Evolutionary conservation across 53 echinoderm and acorn worm genomes (phyloP).

Genomic region (Antedon mediterranea): DNA sequence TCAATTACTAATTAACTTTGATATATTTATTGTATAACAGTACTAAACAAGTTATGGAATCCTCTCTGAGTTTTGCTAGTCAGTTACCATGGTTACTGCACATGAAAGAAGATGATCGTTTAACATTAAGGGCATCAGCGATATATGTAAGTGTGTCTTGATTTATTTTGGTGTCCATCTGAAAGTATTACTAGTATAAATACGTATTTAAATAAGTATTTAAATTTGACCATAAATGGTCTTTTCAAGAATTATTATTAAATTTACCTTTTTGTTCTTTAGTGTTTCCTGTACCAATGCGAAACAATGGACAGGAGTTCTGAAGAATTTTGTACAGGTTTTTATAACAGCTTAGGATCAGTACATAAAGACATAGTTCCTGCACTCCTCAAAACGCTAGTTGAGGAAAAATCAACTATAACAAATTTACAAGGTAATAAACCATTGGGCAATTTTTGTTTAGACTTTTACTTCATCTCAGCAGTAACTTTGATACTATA

Average conservation of each 20-base stretch:
- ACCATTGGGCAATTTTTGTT: too few species aligned
- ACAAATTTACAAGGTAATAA: slow-evolving; percentile 52
- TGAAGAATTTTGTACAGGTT: slow-evolving; percentile 56
- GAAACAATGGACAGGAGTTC: slow-evolving; percentile 67
- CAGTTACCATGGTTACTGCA: slow-evolving; percentile 81
- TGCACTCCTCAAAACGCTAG: slow-evolving; percentile 38
- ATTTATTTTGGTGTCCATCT: too few species aligned
- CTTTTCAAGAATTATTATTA: background rate
- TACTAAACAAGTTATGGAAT: slow-evolving; percentile 55
- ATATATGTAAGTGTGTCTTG: slow-evolving; percentile 92
- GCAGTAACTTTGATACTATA: too few species aligned
- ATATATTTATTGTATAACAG: slow-evolving; percentile 24
- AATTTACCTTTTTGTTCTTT: background rate
- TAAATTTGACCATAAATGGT: too few species aligned
- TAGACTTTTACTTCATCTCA: too few species aligned
- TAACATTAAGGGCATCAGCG: slow-evolving; percentile 62
- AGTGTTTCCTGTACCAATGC: slow-evolving; percentile 93
- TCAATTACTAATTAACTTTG: background rate
- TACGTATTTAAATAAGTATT: too few species aligned
- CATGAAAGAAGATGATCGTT: slow-evolving; percentile 59
- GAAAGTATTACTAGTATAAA: too few species aligned
- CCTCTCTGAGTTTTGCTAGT: slow-evolving; percentile 50
- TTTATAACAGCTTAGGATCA: slow-evolving; percentile 53
- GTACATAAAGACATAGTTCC: slow-evolving; percentile 39
- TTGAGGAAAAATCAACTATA: slow-evolving; percentile 42